Base-by-base conservation (phyloP, 2,888 invertebrate genomes). In the Trissoscelio sp. region DNA sequence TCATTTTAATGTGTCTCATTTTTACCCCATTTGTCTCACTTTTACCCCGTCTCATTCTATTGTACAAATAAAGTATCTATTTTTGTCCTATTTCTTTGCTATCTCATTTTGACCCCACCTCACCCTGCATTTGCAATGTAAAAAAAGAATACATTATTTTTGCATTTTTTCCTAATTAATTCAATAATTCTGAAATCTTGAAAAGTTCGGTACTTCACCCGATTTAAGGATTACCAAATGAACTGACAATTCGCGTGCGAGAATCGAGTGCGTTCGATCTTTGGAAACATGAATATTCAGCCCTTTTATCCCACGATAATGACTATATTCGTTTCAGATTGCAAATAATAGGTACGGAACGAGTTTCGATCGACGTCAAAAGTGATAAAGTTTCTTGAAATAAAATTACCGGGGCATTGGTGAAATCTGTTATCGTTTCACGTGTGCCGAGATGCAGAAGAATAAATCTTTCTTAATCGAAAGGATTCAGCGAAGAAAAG, bases 401-500 rank as follows among this genome's bases (percentile, higher is more conserved):
- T 69, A 70, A 70, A 62, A 72, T 75, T 75, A 64, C 70, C 28
- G 12, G 31, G 58, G 55, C 51, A 75, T 58, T 80, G 58, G 62
- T 39, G 55, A 72, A 81, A 77, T 73, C 73, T 62, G 75, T 75
- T 80, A 80, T 80, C 80, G 37, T 72, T 70, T 12, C 57, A 69
- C 64, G 69, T 64, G 64, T 77, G 62, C 55, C 69, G 22, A 34
- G 69, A 81, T 60, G 69, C 77, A 62, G 62, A 81, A 78, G 74
- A 74, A 74, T 82, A 67, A 78, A 82, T 82, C 74, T 81, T 51
- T 46, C 39, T 77, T 73, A 77, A 73, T 82, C 73, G 62, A 74
- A 70, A 34, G 44, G 57, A 67, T 73, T 48, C 55, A 22, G 22
- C 31, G 31, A 66, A 81, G 69, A 51, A 70, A 78, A 69, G 51